Evolutionary conservation across 2,797 vertebrate species (phyloP), one percentile per base, ranked within the genome.

Genomic region (Hyperoplus immaculatus): DNA sequence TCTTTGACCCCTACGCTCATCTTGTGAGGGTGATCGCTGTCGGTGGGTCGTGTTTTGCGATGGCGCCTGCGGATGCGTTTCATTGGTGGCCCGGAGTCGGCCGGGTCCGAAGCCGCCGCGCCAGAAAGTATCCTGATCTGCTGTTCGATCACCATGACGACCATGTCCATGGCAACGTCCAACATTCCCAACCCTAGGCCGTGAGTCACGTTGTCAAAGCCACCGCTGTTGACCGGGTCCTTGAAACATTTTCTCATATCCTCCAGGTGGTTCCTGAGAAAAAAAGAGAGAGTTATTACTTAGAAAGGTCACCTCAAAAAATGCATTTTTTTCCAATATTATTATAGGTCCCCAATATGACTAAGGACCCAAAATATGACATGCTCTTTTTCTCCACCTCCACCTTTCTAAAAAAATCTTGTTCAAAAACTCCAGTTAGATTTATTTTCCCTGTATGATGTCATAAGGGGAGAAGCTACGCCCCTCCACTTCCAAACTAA

Each of bases 71-170:
- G 93, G 42, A 92, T 86, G 12, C 95, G 93, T 4, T 91, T 84
- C 63, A 77, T 68, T 0, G 89, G 81, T 8, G 80, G 90, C 5
- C 90, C 85, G 0, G 93, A 45, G 36, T 95, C 91, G 0, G 39
- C 12, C 0, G 90, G 93, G 65, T 95, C 95, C 0, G 95, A 92
- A 0, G 94, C 93, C 0, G 94, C 92, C 0, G 91, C 90, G 0
- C 95, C 95, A 0, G 95, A 96, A 57, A 96, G 89, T 76, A 96
- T 93, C 65, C 93, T 93, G 10, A 96, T 95, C 90, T 96, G 95
- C 65, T 94, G 93, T 16, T 95, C 95, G 5, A 96, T 95, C 0
- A 94, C 95, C 69, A 75, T 92, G 8, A 94, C 13, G 77, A 96
- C 87, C 90, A 95, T 93, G 89, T 96, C 94, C 58, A 96, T 84